These are phyloP conservation scores for Megatriorchis doriae DNA, from an alignment of 2,113 vertebrate genomes.

Conservation along the genomic window DNA sequence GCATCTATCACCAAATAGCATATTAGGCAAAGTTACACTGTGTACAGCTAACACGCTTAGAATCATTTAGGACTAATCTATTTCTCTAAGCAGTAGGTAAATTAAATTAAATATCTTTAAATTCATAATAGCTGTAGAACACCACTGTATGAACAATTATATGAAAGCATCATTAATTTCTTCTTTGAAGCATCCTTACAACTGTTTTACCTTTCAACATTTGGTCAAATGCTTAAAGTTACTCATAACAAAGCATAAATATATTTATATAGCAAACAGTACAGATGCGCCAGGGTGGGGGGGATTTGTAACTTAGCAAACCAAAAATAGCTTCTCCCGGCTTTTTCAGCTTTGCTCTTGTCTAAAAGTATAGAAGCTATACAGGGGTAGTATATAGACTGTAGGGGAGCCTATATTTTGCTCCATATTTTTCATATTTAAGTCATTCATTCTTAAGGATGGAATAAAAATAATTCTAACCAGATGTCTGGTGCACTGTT, in stretches of 20 bases:
- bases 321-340: not conserved
- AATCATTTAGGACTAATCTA: not conserved
- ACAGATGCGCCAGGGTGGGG: fast-evolving
- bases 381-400: not conserved
- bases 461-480: not conserved
- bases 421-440: not conserved
- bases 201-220: not conserved
- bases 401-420: not conserved
- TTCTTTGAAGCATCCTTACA: not conserved
- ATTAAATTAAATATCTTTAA: not conserved
- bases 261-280: not conserved
- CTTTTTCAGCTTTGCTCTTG: not conserved
- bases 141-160: not conserved
- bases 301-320: not conserved
- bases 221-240: not conserved
- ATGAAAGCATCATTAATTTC: not conserved
- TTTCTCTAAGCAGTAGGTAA: not conserved
- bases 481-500: not conserved
- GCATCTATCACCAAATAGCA: not conserved
- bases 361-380: not conserved
- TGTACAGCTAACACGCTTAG: not conserved
- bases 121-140: not conserved
- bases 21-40: not conserved
- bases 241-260: not conserved
- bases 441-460: not conserved